Evolutionary conservation across 2,888 invertebrate species (phyloP), one percentile per base, ranked within the genome.

Genomic region (Imbricaverruca yamaguchii): DNA sequence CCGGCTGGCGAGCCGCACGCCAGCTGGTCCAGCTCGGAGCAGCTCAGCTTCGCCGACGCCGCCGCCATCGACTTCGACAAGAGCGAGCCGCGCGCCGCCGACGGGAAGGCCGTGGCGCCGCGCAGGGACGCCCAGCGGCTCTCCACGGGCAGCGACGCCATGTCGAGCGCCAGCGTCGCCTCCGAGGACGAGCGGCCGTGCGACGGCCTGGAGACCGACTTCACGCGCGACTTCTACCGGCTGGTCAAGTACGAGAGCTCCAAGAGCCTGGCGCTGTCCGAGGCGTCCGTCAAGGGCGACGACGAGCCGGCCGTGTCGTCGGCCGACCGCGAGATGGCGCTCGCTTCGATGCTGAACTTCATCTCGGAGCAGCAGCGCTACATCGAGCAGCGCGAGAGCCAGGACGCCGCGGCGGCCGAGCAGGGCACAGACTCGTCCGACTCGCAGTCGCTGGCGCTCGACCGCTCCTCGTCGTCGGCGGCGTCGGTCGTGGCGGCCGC

Each of bases 171-270:
- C 57, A 82, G 81, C 69, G 81, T 80, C 25, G 83, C 82, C 67
- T 79, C 65, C 53, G 83, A 80, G 39, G 82, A 82, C 55, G 82
- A 82, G 65, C 80, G 80, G 23, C 80, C 82, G 39, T 39, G 39
- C 23, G 82, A 83, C 18, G 83, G 82, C 56, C 80, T 84, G 23
- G 84, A 84, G 39, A 85, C 84, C 1, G 92, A 93, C 86, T 93
- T 93, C 85, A 93, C 93, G 10, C 89, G 93, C 84, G 93, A 93
- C 87, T 93, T 93, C 87, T 93, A 93, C 86, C 91, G 93, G 61
- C 90, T 93, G 83, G 93, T 93, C 80, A 93, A 93, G 87, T 93
- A 93, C 86, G 93, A 93, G 86, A 93, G 93, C 87, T 93, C 92
- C 83, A 93, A 92, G 87, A 93, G 93, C 86, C 88, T 93, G 86